Conservation (phyloP, 2,797 vertebrate genomes). For the Sphenopsis melanotis region DNA sequence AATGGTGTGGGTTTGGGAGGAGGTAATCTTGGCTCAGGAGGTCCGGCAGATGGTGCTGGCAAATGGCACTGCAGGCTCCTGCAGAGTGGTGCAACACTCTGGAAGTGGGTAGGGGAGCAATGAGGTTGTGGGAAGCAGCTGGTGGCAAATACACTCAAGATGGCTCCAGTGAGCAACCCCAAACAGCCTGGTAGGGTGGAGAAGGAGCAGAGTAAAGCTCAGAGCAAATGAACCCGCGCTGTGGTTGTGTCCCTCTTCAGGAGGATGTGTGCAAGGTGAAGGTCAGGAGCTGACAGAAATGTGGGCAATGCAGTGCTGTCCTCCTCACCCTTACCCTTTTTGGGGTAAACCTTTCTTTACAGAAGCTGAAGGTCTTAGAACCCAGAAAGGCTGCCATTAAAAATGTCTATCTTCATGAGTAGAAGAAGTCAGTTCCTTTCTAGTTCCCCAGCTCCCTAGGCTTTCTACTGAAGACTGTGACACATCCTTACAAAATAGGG, state of each 20-base stretch:
- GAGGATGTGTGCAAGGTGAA: background rate
- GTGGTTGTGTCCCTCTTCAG: background rate
- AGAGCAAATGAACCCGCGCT: background rate
- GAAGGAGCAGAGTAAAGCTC: background rate
- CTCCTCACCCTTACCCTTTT: background rate
- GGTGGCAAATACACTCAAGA: conserved; percentile 14
- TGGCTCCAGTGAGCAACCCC: background rate
- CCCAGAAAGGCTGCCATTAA: background rate
- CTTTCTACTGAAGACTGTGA: background rate
- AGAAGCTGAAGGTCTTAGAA: background rate
- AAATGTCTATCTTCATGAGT: background rate
- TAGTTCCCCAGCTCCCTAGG: background rate
- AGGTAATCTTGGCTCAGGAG: conserved; percentile 51
- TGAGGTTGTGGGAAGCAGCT: conserved; percentile 55
- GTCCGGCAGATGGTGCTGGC: conserved; percentile 27
- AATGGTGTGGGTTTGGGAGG: background rate
- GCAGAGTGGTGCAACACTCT: background rate
- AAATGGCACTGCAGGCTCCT: conserved; percentile 52
- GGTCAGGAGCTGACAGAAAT: background rate
- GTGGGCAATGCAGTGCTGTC: background rate
- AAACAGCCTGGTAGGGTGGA: conserved; percentile 5
- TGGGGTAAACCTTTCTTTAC: background rate
- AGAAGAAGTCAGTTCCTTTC: background rate
- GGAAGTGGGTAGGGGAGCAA: conserved; percentile 6
- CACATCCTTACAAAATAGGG: background rate